phyloP scores from a whole-genome alignment of 2,888 invertebrate genomes.

The Lamproptera curius region DNA sequence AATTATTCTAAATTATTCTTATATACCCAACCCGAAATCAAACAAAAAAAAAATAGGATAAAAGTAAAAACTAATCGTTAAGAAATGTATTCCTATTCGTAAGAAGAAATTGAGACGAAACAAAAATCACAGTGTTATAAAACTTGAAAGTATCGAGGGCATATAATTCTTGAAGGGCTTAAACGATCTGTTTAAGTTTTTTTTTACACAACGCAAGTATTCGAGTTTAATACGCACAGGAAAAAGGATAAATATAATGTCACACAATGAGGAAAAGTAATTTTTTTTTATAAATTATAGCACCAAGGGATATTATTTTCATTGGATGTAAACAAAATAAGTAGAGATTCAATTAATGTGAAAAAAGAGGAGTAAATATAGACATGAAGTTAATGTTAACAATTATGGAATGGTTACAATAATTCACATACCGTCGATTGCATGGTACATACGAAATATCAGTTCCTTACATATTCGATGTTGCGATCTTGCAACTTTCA shows the following conservation, averaged over 20 bases:
- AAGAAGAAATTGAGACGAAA: background rate
- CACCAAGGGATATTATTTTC: constrained; percentile 26
- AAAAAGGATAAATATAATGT: too few species aligned
- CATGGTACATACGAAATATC: constrained; percentile 1
- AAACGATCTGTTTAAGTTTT: background rate
- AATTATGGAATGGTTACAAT: constrained; percentile 18
- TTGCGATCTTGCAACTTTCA: too few species aligned
- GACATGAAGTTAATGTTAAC: constrained; percentile 13
- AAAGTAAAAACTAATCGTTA: constrained; percentile 21
- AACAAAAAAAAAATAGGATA: constrained; percentile 28
- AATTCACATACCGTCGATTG: constrained; percentile 5
- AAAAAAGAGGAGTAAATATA: constrained; percentile 3
- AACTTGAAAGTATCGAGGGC: too few species aligned
- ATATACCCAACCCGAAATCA: constrained; percentile 21
- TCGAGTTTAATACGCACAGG: too few species aligned
- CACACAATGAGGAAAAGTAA: too few species aligned
- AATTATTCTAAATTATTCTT: constrained; percentile 16
- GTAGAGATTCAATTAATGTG: constrained; percentile 8
- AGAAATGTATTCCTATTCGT: too few species aligned
- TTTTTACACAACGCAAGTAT: background rate
- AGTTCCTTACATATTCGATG: background rate
- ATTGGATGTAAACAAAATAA: background rate
- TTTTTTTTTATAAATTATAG: constrained; percentile 32
- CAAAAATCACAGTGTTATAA: background rate
- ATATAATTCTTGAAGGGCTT: too few species aligned